These are phyloP conservation scores for Alloscopus bannaensis DNA, from an alignment of 2,888 invertebrate genomes.

Conservation along the genomic window DNA sequence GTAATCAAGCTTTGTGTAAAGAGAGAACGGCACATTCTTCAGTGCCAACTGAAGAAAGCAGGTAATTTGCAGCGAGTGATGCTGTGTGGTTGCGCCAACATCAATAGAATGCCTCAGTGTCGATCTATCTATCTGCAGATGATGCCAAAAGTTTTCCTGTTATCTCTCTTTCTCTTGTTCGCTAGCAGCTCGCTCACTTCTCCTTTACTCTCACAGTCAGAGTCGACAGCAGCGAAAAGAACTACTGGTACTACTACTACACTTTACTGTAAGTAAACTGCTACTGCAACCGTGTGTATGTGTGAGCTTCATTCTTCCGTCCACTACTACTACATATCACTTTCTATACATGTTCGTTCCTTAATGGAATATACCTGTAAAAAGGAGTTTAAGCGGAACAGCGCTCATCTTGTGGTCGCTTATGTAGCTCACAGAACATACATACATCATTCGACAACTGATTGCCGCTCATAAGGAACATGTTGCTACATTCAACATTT, in stretches of 20 bases:
- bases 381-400: conserved; percentile 56
- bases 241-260: conserved; percentile 9
- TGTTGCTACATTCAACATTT: conserved; percentile 60
- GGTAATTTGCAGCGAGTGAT: conserved; percentile 56
- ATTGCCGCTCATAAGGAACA: conserved; percentile 57
- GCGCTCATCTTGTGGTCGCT: conserved; percentile 52
- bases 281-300: not conserved
- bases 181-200: conserved; percentile 44
- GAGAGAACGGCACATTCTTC: conserved; percentile 55
- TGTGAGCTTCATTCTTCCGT: conserved; percentile 12
- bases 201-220: conserved; percentile 26
- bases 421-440: conserved; percentile 15
- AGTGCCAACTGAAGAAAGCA: conserved; percentile 63
- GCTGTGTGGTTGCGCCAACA: conserved; percentile 62
- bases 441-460: conserved; percentile 62
- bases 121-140: conserved; percentile 64
- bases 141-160: conserved; percentile 66
- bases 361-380: conserved; percentile 63
- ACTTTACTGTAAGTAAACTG: too few relatives aligned
- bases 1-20: conserved; percentile 58
- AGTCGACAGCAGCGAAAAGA: conserved; percentile 48
- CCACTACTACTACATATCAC: conserved; percentile 22
- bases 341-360: conserved; percentile 27
- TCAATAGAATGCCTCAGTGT: conserved; percentile 64
- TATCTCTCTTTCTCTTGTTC: conserved; percentile 53